Evolutionary conservation across 2,888 invertebrate genomes (phyloP), one percentile per base, ranked within the genome.

Genomic region (Diadegma fenestrale): DNA sequence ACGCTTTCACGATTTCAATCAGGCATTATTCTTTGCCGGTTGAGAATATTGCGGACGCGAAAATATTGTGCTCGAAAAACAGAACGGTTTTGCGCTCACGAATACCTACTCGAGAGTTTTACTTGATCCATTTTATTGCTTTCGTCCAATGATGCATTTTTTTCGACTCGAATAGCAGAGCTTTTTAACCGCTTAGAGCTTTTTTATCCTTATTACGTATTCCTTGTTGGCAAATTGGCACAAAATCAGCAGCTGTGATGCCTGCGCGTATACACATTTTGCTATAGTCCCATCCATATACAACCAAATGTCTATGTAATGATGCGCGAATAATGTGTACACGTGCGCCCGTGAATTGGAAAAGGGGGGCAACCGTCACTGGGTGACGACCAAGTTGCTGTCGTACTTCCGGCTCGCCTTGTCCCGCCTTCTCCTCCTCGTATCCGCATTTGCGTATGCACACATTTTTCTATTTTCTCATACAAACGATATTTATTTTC

Each of bases 321-420:
- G 54, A 30, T 61, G 26, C 58, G 48, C 71, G 66, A 79, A 71
- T 43, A 58, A 69, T 22, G 79, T 66, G 80, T 76, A 75, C 75
- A 80, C 85, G 79, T 76, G 82, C 75, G 76, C 64, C 76, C 75
- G 69, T 66, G 64, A 75, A 82, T 81, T 69, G 73, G 30, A 43
- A 76, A 51, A 75, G 64, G 45, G 33, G 17, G 63, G 68, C 82
- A 71, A 66, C 76, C 72, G 80, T 87, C 88, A 88, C 86, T 86
- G 85, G 87, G 86, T 89, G 89, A 89, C 88, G 87, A 37, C 37
- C 37, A 68, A 85, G 78, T 78, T 80, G 73, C 79, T 86, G 61
- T 37, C 37, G 37, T 69, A 80, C 82, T 87, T 84, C 88, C 85
- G 84, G 81, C 61, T 63, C 61, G 73, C 43, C 68, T 51, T 30